A percentile compares a stretch with the other conserved stretches of the same genome.
These are phyloP conservation scores for Alectura lathami DNA, from an alignment of 2,113 vertebrate genomes.

Conservation along the genomic window DNA sequence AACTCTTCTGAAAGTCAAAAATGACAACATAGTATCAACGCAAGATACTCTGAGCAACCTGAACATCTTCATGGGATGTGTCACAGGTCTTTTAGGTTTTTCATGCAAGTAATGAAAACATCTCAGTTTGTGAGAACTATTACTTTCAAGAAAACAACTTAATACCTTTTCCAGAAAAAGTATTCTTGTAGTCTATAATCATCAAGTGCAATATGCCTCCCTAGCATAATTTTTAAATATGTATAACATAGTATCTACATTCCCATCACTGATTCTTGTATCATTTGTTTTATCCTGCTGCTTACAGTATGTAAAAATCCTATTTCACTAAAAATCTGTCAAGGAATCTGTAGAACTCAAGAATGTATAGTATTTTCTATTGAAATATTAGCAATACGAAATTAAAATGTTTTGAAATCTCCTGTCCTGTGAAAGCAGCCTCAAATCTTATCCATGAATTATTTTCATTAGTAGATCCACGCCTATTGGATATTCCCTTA, in stretches of 20 bases:
- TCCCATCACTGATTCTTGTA: neutral
- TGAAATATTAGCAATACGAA: neutral
- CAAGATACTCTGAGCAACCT: neutral
- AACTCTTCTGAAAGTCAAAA: neutral
- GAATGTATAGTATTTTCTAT: neutral
- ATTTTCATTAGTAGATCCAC: slow-evolving; percentile 62
- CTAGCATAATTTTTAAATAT: neutral
- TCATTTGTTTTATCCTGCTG: neutral
- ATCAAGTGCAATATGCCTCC: neutral
- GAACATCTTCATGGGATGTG: neutral
- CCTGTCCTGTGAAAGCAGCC: neutral
- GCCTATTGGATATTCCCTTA: slow-evolving; percentile 13
- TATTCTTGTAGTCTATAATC: neutral
- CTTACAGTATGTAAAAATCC: neutral
- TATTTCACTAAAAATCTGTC: neutral
- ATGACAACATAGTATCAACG: neutral
- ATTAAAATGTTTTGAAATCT: neutral
- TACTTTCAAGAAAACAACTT: neutral
- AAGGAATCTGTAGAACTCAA: neutral
- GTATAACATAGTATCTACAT: neutral
- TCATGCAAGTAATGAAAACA: neutral
- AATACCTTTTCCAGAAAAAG: neutral
- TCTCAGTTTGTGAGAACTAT: neutral
- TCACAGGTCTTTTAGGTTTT: neutral
- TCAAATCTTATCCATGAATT: neutral